Conservation (phyloP, 2,797 vertebrate species). For the Odontamblyopus lacepedii region DNA sequence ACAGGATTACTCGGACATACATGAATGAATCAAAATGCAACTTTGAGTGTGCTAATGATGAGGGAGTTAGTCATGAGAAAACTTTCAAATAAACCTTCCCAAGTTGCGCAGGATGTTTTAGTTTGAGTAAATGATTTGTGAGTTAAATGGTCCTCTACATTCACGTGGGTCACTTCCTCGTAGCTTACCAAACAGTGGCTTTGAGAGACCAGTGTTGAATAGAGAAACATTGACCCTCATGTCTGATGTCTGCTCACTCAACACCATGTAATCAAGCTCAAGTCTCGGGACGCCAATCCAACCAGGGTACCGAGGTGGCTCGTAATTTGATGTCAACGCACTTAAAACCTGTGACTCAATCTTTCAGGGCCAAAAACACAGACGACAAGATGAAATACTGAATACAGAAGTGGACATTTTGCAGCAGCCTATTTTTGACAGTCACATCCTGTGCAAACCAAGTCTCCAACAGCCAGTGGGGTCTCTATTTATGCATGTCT, state of each 20-base stretch:
- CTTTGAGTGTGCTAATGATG: not conserved
- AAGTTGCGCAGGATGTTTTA: not conserved
- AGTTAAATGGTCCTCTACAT: slow-evolving; percentile 22
- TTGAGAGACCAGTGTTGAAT: slow-evolving; percentile 19
- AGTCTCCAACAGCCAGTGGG: not conserved
- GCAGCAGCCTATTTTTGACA: not conserved
- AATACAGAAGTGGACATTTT: slow-evolving; percentile 12
- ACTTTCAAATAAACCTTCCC: not conserved
- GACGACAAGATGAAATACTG: not conserved
- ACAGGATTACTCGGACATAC: too few species aligned
- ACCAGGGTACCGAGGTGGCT: slow-evolving; percentile 51
- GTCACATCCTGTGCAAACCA: not conserved
- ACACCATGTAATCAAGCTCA: slow-evolving; percentile 58
- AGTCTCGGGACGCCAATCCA: slow-evolving; percentile 34
- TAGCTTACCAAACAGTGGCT: slow-evolving; percentile 18
- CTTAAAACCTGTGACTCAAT: slow-evolving; percentile 24
- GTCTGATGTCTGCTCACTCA: slow-evolving; percentile 27
- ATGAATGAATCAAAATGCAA: too few species aligned
- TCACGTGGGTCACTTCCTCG: slow-evolving; percentile 20
- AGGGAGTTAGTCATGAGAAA: not conserved
- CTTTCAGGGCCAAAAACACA: not conserved
- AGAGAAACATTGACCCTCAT: slow-evolving; percentile 35
- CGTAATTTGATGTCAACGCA: slow-evolving; percentile 41
- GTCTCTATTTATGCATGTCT: slow-evolving; percentile 12
- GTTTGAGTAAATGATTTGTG: slow-evolving; percentile 3